Evolutionary conservation across 2,113 vertebrate species (phyloP).

Genomic region (Bothrops jararaca): DNA sequence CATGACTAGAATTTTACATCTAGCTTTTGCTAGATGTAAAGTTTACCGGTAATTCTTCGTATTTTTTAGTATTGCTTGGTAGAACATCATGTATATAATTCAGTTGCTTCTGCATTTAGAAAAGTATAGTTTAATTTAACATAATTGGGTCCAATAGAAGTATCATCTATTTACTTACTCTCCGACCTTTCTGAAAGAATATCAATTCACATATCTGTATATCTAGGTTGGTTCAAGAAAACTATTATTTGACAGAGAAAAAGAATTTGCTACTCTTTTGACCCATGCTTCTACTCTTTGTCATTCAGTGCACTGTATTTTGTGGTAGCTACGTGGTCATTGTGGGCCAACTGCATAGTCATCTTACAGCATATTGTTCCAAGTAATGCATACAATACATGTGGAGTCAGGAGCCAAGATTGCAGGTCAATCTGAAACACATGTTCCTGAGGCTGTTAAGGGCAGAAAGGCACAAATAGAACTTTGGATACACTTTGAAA

Average conservation of each 20-base stretch:
- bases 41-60: constrained; percentile 49
- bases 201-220: neutral
- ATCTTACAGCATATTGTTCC: neutral
- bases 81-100: constrained; percentile 51
- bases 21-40: constrained; percentile 57
- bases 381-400: neutral
- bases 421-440: neutral
- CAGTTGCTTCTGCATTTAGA: constrained; percentile 51
- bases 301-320: neutral
- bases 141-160: constrained; percentile 39
- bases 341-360: neutral
- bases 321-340: neutral
- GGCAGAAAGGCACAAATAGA: neutral
- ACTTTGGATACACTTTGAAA: neutral
- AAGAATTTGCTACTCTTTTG: neutral
- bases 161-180: neutral
- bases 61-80: constrained; percentile 48
- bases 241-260: neutral
- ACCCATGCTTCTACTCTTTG: neutral
- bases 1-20: constrained; percentile 47
- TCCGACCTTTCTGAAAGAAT: neutral
- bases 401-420: neutral
- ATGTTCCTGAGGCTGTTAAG: neutral
- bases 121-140: constrained; percentile 46
- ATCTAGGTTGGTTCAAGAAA: neutral